Percentiles rank a stretch among this genome's conserved stretches.
phyloP scores from a whole-genome alignment of 2,888 invertebrate genomes.

The Augochlorella aurata region DNA sequence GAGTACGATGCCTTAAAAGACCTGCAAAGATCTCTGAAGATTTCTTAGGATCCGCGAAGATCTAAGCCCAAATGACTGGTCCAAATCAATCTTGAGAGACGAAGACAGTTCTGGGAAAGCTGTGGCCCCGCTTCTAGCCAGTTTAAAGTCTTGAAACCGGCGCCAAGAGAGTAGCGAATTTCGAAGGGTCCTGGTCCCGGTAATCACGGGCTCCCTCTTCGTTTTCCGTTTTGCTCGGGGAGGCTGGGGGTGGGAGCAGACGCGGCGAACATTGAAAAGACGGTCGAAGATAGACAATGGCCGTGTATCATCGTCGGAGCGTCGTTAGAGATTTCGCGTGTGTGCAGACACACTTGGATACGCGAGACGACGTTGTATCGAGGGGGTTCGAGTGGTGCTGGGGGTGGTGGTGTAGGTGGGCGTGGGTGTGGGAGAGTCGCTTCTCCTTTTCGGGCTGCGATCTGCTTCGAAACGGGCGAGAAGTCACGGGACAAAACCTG shows the following conservation, averaged over 20 bases:
- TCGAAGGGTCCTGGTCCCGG: neutral
- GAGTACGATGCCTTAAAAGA: no score
- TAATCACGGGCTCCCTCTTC: neutral
- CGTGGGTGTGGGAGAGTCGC: constrained; percentile 25
- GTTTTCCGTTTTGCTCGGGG: constrained; percentile 7
- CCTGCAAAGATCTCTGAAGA: no score
- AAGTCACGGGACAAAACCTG: constrained; percentile 77
- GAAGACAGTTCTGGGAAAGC: neutral
- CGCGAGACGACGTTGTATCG: neutral
- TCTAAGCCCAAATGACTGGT: no score
- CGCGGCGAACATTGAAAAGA: constrained; percentile 40
- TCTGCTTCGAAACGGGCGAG: constrained; percentile 70
- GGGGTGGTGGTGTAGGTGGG: neutral
- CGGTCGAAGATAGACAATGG: constrained; percentile 43
- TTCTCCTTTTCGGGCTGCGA: constrained; percentile 67
- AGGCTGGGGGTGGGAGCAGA: neutral
- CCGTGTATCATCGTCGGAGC: constrained; percentile 27
- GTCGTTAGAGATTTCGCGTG: constrained; percentile 53
- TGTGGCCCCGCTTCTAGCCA: neutral
- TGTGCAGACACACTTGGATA: constrained; percentile 13
- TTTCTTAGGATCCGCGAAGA: no score
- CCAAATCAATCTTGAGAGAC: no score
- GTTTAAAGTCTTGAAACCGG: neutral
- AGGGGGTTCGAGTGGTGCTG: constrained; percentile 13
- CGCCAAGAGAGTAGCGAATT: neutral